Conservation (phyloP, 2,888 invertebrate genomes). For the Drosophila anomelani region DNA sequence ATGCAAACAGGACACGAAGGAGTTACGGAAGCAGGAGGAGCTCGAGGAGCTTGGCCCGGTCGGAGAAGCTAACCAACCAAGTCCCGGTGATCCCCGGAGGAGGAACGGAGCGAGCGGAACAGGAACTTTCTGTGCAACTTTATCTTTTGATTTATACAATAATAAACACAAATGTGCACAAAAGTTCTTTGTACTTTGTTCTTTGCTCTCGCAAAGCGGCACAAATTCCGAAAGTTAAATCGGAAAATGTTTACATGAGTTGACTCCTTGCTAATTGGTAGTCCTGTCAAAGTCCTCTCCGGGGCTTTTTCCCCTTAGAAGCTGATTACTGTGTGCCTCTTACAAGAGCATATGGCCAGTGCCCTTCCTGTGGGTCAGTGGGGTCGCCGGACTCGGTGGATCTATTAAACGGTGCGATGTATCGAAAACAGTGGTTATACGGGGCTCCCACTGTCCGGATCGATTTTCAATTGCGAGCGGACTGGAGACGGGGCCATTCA, state of each 20-base stretch:
- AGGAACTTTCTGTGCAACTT: conserved; percentile 63
- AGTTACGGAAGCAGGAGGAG: conserved; percentile 8
- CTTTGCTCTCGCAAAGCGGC: conserved; percentile 21
- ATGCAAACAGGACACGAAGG: conserved; percentile 53
- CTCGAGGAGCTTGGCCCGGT: conserved; percentile 6
- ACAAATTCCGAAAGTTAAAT: conserved; percentile 34
- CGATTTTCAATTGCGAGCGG: conserved; percentile 42
- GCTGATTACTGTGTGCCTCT: conserved; percentile 27
- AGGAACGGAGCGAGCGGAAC: conserved; percentile 5
- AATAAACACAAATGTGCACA: conserved; percentile 69
- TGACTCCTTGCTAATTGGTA: conserved; percentile 47
- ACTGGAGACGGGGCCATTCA: conserved; percentile 37
- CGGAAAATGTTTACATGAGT: conserved; percentile 46
- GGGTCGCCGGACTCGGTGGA: not conserved
- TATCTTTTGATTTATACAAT: conserved; percentile 78
- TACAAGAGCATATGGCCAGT: not conserved
- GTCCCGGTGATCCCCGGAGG: not conserved
- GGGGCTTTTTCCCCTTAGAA: not conserved
- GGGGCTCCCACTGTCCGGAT: conserved; percentile 6
- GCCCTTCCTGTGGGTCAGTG: conserved; percentile 7
- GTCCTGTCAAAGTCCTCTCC: conserved; percentile 30
- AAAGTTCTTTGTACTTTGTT: conserved; percentile 50
- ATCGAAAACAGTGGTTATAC: not conserved
- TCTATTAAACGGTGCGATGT: not conserved
- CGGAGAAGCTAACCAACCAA: conserved; percentile 19